Conservation (phyloP, 2,888 invertebrate species). For the Yponomeuta sedellus region DNA sequence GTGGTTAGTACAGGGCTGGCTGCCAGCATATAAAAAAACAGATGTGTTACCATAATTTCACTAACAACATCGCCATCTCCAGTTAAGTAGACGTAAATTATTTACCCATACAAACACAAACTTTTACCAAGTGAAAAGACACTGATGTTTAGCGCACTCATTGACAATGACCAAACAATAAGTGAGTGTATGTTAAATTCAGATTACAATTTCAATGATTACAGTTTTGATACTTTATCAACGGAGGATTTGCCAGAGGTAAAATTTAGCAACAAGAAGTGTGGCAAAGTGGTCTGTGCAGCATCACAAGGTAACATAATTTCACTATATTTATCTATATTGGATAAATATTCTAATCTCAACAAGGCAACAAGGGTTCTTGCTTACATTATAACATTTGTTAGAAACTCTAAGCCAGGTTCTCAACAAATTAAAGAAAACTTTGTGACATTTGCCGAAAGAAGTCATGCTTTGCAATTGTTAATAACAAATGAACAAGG, state of each 20-base stretch:
- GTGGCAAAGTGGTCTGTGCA: not conserved
- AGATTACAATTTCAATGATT: not conserved
- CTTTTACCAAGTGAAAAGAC: too few species aligned
- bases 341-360: constrained; percentile 5
- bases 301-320: not conserved
- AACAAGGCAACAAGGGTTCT: not conserved
- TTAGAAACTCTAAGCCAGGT: not conserved
- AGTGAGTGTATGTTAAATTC: not conserved
- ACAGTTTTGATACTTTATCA: not conserved
- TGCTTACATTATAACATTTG: constrained; percentile 6
- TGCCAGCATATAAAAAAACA: too few species aligned
- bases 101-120: too few species aligned
- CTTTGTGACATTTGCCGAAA: not conserved
- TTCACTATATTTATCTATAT: not conserved
- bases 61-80: too few species aligned
- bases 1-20: too few species aligned
- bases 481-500: constrained; percentile 1
- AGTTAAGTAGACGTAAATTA: too few species aligned
- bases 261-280: not conserved
- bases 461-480: not conserved
- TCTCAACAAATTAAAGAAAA: not conserved
- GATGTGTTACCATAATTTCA: too few species aligned
- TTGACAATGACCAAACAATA: too few species aligned
- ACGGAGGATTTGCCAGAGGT: constrained; percentile 4
- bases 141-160: too few species aligned